Evolutionary conservation across 2,888 invertebrate genomes (phyloP).

Genomic region (Galerucella nymphaeae): DNA sequence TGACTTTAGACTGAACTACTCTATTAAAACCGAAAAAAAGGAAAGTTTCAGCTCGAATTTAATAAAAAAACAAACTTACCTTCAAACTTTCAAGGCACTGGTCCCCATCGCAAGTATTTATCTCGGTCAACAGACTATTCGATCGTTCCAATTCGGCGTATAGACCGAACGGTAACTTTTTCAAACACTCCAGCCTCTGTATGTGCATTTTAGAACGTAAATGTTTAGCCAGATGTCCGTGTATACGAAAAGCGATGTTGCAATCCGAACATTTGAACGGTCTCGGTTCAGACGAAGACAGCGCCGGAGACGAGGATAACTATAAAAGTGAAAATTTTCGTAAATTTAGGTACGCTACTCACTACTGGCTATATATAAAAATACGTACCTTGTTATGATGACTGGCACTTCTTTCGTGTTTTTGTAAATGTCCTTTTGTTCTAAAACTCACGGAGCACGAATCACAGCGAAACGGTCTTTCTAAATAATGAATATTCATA

Average conservation of each 20-base stretch:
- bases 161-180: slow-evolving; percentile 92
- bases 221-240: slow-evolving; percentile 97
- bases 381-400: slow-evolving; percentile 86
- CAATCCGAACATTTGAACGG: slow-evolving; percentile 97
- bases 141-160: slow-evolving; percentile 94
- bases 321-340: slow-evolving; percentile 44
- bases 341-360: too few species aligned
- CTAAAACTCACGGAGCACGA: slow-evolving; percentile 92
- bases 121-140: slow-evolving; percentile 90
- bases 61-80: slow-evolving; percentile 61
- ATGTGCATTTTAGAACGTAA: slow-evolving; percentile 96
- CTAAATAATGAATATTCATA: slow-evolving; percentile 96
- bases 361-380: too few species aligned
- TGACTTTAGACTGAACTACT: too few species aligned
- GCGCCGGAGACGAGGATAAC: slow-evolving; percentile 70
- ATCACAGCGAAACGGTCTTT: slow-evolving; percentile 90
- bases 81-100: slow-evolving; percentile 90
- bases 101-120: slow-evolving; percentile 96
- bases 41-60: background rate
- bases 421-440: slow-evolving; percentile 90
- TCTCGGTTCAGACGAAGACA: slow-evolving; percentile 89
- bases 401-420: slow-evolving; percentile 91
- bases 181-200: slow-evolving; percentile 90
- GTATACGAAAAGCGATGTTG: slow-evolving; percentile 94
- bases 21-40: background rate